Base-by-base conservation (phyloP, 2,113 vertebrate species). In the Gobiocypris rarus region DNA sequence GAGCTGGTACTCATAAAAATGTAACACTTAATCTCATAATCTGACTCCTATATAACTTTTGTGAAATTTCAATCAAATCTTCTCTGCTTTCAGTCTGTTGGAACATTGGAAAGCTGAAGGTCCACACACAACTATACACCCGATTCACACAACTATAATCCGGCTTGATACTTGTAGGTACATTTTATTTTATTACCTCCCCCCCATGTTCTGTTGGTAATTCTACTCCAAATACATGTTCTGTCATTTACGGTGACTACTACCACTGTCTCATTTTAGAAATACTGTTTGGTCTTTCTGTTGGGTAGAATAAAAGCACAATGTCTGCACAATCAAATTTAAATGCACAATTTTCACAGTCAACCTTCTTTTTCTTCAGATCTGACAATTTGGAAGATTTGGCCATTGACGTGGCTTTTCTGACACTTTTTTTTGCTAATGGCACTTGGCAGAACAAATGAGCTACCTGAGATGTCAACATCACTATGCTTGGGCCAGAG, bases 341-440 rank as follows among this genome's bases (percentile, higher is more conserved):
- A 41, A 70, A 70, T 5, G 19, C 3, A 22, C 5, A 0, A 5
- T 43, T 71, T 71, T 71, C 22, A 2, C 3, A 0, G 31, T 10
- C 31, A 41, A 22, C 10, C 19, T 43, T 70, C 22, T 10, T 24
- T 70, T 43, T 70, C 38, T 43, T 70, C 38, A 5, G 38, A 70
- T 70, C 67, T 70, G 67, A 70, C 38, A 24, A 71, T 71, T 43
- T 71, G 9, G 31, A 71, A 24, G 34, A n/a, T n/a, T n/a, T n/a
- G 9, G 9, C 22, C 38, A 43, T n/a, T 71, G 10, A 2, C 5
- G 1, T 67, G 9, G 63, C 63, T 67, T 38, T 67, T 38, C 15
- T 0, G 9, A 71, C 34, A 43, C 10, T 24, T 43, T 24, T n/a
- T 43, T 71, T 71, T 10, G 65, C 65, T 45, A 71, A 45, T 1